Base-by-base conservation (phyloP, 1,140 invertebrate species). In the Gryon sp. region DNA sequence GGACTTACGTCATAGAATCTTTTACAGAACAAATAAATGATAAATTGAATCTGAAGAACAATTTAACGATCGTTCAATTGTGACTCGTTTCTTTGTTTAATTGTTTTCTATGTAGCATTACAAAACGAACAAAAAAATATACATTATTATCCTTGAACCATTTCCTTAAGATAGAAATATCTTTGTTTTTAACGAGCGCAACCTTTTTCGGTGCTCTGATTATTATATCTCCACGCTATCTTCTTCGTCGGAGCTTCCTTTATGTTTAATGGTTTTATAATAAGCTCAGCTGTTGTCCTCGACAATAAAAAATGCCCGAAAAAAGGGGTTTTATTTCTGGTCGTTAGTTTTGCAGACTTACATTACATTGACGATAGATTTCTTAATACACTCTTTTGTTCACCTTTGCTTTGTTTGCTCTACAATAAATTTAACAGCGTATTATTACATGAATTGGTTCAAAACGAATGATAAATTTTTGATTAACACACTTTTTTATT, bases 191-290 rank as follows among this genome's bases (percentile, higher is more conserved):
- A 78, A 78, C 76, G 76, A 78, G 62, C 75, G 24, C 24, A 57
- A 28, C 57, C 76, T 65, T 73, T 74, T 74, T 73, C 57, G 68
- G 68, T 65, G 63, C 50, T 34, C 63, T 63, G 63, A 78, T 73
- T 78, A 72, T 78, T 78, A 72, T 69, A 69, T 72, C 68, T 73
- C 38, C n/a, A 12, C 36, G 48, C 55, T 52, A 60, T 66, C 48
- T 45, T 57, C 32, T 36, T 5, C 43, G 32, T 36, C 52, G 43
- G 9, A 24, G 32, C 41, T 48, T 73, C 53, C 57, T 43, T 40
- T 32, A 15, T 30, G 65, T 60, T 79, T 83, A 83, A 83, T 80
- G 81, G 79, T 81, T 83, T 81, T 83, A 81, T 83, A 83, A 83
- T 83, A 83, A 81, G 79, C 76, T 80, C 81, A 83, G 79, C 81